Conservation (phyloP, 2,797 vertebrate species). For the Cyclura pinguis region DNA sequence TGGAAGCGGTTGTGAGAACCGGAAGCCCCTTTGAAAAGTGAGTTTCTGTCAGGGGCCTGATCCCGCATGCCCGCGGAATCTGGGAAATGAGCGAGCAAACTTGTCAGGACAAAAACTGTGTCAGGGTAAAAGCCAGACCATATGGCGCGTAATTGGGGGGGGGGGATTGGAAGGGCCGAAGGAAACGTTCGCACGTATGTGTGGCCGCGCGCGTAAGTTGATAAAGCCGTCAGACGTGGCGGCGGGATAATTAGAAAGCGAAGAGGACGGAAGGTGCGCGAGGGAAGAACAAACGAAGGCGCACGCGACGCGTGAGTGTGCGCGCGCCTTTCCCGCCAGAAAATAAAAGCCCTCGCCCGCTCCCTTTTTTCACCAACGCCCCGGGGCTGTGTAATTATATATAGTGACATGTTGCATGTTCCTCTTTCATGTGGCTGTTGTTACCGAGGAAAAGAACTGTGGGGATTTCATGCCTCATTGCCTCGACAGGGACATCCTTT, state of each 20-base stretch:
- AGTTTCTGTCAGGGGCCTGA: background rate
- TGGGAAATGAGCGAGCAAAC: background rate
- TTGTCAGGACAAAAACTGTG: no score
- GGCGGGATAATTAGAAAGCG: background rate
- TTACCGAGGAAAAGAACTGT: constrained; percentile 58
- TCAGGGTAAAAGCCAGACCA: no score
- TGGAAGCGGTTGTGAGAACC: no score
- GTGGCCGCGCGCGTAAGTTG: background rate
- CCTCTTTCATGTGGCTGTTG: constrained; percentile 66
- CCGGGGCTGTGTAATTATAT: constrained; percentile 38
- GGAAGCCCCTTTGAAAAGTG: background rate
- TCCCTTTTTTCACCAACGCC: constrained; percentile 15
- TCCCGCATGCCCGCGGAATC: no score
- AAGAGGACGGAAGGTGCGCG: background rate
- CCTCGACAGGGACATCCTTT: constrained; percentile 63
- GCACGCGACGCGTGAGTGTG: constrained; percentile 5
- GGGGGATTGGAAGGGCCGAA: background rate
- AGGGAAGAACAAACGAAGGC: background rate
- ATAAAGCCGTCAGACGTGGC: background rate
- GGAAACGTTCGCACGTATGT: background rate
- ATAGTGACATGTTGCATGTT: constrained; percentile 49
- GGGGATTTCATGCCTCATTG: constrained; percentile 70
- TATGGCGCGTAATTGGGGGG: background rate
- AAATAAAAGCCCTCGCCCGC: constrained; percentile 36
- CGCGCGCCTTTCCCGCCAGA: background rate